Base-by-base conservation (phyloP, 2,797 vertebrate species). In the Taenioides sp. region DNA sequence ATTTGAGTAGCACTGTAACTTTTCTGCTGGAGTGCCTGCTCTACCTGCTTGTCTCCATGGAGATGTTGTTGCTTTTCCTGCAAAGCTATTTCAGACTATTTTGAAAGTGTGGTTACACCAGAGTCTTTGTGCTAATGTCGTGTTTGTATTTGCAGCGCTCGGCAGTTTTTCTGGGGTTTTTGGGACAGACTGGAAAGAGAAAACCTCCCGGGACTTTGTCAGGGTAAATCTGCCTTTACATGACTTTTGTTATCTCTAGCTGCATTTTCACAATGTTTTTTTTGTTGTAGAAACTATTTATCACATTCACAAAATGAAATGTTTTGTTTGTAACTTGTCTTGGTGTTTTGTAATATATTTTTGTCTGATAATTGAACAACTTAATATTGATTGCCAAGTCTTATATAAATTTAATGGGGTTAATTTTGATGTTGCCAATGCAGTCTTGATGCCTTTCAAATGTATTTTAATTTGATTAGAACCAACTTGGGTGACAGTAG, bases 161-260 rank as follows among this genome's bases (percentile, higher is more conserved):
- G 98, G 97, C 91, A 98, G 96, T 81, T 99, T 99, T 94, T 98
- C 96, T 76, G 94, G 92, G 90, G 96, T 99, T 57, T 99, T 99
- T 91, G 98, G 97, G 88, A 93, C 89, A 81, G 97, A 99, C 93
- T 99, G 98, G 98, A 98, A 97, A 90, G 96, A 98, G 92, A 98
- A 97, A 94, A 98, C 96, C 28, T 96, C 96, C 83, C 95, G 98
- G 91, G 96, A 99, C 94, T 99, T 98, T 89, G 90, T 96, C 89
- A 97, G 96, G 97, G 98, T 99, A 95, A 95, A 22, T 40, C n/a
- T 71, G 16, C 62, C 34, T 7, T 54, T 43, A 20, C 11, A 1
- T 73, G 27, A 25, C n/a, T 14, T 66, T 23, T 50, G 37, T 4
- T 34, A 4, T 62, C 37, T 7, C 9, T 14, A 34, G 17, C 34